phyloP scores from a whole-genome alignment of 1,140 invertebrate genomes.

The Calephelis virginiensis region DNA sequence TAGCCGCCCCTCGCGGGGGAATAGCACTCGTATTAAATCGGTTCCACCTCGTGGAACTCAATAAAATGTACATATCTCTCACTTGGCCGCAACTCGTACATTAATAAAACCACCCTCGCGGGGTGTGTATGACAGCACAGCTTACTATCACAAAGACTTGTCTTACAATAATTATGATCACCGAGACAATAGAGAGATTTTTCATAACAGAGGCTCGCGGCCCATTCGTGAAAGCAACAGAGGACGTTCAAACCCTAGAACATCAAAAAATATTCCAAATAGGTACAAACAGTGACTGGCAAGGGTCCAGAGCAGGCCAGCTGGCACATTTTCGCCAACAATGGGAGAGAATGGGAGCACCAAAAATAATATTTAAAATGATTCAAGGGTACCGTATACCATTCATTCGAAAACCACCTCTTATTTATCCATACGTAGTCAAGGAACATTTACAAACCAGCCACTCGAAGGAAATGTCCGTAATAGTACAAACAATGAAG shows the following conservation, averaged over 20 bases:
- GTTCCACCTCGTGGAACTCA: conserved; percentile 3
- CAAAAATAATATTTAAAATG: conserved; percentile 28
- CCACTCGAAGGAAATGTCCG: no score
- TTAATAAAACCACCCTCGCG: neutral
- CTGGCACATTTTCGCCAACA: conserved; percentile 16
- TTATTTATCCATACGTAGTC: no score
- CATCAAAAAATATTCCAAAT: neutral
- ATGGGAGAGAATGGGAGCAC: conserved; percentile 29
- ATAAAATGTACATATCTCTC: neutral
- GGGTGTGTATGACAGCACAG: neutral
- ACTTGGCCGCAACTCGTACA: neutral
- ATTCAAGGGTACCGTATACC: conserved; percentile 35
- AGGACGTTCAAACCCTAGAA: conserved; percentile 16
- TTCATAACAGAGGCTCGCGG: conserved; percentile 19
- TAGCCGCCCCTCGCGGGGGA: conserved; percentile 9
- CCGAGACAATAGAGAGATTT: neutral
- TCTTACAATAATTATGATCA: neutral
- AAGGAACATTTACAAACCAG: no score
- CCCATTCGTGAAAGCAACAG: neutral
- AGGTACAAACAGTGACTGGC: conserved; percentile 25
- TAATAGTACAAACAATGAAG: no score
- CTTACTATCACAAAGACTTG: neutral
- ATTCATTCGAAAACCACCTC: conserved; percentile 27
- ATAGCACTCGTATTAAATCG: neutral
- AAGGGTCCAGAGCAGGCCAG: conserved; percentile 26